Conservation (phyloP, 2,888 invertebrate genomes). For the Crocallis elinguaria region DNA sequence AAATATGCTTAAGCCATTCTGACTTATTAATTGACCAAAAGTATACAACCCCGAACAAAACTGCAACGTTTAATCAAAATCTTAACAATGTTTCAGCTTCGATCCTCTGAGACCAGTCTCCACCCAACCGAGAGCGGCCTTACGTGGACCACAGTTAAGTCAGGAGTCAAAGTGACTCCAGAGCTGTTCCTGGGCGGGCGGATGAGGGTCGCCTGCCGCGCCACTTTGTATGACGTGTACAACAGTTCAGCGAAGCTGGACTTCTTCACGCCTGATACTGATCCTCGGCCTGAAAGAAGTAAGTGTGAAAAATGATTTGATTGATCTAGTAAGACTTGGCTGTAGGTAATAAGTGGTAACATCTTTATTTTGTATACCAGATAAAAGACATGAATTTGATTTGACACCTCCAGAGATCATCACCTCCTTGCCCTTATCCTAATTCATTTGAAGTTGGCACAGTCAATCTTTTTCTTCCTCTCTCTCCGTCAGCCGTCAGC, state of each 20-base stretch:
- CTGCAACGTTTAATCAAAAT: background rate
- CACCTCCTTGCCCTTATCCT: no score
- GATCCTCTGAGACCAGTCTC: conserved; percentile 68
- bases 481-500: no score
- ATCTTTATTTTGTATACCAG: no score
- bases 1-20: background rate
- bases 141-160: conserved; percentile 84
- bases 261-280: conserved; percentile 88
- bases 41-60: no score
- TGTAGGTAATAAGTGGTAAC: no score
- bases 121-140: conserved; percentile 78
- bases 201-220: conserved; percentile 89
- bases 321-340: no score
- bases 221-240: conserved; percentile 88
- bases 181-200: conserved; percentile 86
- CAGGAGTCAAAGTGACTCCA: conserved; percentile 84
- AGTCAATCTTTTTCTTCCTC: no score
- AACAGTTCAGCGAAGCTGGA: conserved; percentile 88
- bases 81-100: conserved; percentile 53
- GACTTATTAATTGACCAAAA: no score
- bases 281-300: conserved; percentile 93
- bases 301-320: conserved; percentile 45
- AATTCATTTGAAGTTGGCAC: no score
- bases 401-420: no score
- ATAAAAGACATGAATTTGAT: no score